These are phyloP conservation scores for Macaria liturata DNA, from an alignment of 2,888 invertebrate species.

Conservation along the genomic window DNA sequence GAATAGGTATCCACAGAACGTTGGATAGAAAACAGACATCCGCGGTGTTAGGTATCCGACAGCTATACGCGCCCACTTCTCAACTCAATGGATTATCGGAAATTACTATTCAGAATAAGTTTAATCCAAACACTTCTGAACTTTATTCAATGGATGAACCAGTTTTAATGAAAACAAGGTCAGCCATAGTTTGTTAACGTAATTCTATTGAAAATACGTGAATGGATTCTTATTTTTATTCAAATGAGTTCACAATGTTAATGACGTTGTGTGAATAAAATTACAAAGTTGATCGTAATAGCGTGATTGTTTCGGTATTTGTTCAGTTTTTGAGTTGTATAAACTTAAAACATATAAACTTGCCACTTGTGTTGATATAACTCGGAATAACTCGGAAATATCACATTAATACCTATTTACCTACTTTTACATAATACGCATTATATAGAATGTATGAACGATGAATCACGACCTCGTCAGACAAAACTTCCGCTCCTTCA, in stretches of 20 bases:
- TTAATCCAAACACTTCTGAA: not conserved
- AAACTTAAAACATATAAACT: no score
- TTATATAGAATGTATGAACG: conserved; percentile 7
- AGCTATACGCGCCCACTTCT: conserved; percentile 52
- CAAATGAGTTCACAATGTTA: conserved; percentile 6
- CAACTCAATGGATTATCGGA: conserved; percentile 37
- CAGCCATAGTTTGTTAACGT: conserved; percentile 6
- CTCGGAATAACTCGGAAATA: no score
- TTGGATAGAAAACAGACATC: conserved; percentile 57
- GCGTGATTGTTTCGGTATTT: not conserved
- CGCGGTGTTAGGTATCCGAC: conserved; percentile 56
- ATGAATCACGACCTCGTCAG: conserved; percentile 37
- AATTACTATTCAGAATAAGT: conserved; percentile 9
- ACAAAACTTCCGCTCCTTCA: conserved; percentile 33
- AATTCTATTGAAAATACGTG: conserved; percentile 13
- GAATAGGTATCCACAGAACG: conserved; percentile 43
- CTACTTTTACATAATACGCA: not conserved
- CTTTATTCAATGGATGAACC: conserved; percentile 8
- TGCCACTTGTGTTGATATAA: no score
- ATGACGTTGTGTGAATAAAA: conserved; percentile 5
- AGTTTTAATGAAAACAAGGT: conserved; percentile 14
- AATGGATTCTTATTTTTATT: conserved; percentile 14
- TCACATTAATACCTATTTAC: not conserved
- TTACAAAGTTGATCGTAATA: conserved; percentile 3
- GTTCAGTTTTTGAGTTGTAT: no score